phyloP scores from a whole-genome alignment of 2,888 invertebrate genomes.

The Apamea anceps region DNA sequence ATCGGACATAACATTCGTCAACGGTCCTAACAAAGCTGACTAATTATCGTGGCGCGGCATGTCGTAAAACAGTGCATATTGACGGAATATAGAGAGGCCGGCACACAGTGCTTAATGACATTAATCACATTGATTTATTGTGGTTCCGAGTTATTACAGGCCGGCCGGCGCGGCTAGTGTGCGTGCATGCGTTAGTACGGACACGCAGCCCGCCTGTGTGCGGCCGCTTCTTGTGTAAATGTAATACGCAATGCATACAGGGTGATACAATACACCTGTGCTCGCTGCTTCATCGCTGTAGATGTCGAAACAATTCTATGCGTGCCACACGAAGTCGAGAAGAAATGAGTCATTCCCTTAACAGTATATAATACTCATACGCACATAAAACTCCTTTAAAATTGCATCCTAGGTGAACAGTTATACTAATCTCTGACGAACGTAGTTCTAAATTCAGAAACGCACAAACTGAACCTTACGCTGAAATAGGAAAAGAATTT shows the following conservation, averaged over 20 bases:
- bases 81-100: slow-evolving; percentile 91
- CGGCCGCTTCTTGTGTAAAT: slow-evolving; percentile 86
- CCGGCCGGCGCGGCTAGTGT: slow-evolving; percentile 81
- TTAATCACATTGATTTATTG: slow-evolving; percentile 91
- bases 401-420: slow-evolving; percentile 14
- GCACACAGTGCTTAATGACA: slow-evolving; percentile 91
- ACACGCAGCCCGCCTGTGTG: slow-evolving; percentile 72
- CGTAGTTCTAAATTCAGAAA: slow-evolving; percentile 12
- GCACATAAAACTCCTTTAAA: slow-evolving; percentile 28
- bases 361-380: slow-evolving; percentile 26
- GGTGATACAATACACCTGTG: slow-evolving; percentile 78
- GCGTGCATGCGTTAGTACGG: slow-evolving; percentile 77
- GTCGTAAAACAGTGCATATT: slow-evolving; percentile 91
- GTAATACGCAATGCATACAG: slow-evolving; percentile 83
- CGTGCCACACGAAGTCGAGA: slow-evolving; percentile 19
- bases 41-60: slow-evolving; percentile 89
- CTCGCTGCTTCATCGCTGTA: slow-evolving; percentile 41
- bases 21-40: slow-evolving; percentile 90
- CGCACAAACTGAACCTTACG: slow-evolving; percentile 14
- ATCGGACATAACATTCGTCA: slow-evolving; percentile 81
- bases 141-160: slow-evolving; percentile 91
- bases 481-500: slow-evolving; percentile 43
- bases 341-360: slow-evolving; percentile 20
- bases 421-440: slow-evolving; percentile 1
- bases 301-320: slow-evolving; percentile 12